Evolutionary conservation across 2,888 invertebrate genomes (phyloP), one percentile per base, ranked within the genome.

Genomic region (Callimorpha dominula): DNA sequence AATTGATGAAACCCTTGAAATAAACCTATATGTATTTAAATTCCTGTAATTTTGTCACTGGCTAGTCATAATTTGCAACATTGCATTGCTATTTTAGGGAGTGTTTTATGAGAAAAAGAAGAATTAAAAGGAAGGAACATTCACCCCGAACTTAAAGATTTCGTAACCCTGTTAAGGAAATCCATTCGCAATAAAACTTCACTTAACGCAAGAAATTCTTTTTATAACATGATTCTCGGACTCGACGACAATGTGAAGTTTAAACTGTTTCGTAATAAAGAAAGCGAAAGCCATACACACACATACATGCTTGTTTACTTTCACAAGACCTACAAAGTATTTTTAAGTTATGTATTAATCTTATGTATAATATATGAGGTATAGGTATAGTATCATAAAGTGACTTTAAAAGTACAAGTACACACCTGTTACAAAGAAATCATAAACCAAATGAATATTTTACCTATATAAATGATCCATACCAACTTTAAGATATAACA

Each of bases 261-360:
- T n/a, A 52, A 71, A 49, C n/a, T 50, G 71, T 71, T 71, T 71
- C 42, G 49, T 73, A 73, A 78, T 63, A 42, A 74, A 68, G 68
- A 81, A 81, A 81, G 81, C 70, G 79, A 81, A 81, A 79, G 72
- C 70, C 49, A 62, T 54, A 43, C 54, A 52, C 54, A 31, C 60
- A 60, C 9, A 46, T 65, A 62, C 72, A 67, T 65, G 40, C 69
- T 49, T 40, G 65, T 42, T 68, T 57, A 68, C 72, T 72, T 72
- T 72, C 72, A 68, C 72, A 42, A 72, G 64, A 64, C 63, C 50
- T 60, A n/a, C 60, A 65, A 49, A 46, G 14, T 49, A n/a, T 42
- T 49, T 60, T 57, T 2, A 31, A 31, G 31, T 46, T 66, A 66
- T 65, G 57, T 60, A 46, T 40, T 42, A 20, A n/a, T n/a, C n/a